phyloP scores from a whole-genome alignment of 2,113 vertebrate genomes.

The Xiphophorus hellerii region DNA sequence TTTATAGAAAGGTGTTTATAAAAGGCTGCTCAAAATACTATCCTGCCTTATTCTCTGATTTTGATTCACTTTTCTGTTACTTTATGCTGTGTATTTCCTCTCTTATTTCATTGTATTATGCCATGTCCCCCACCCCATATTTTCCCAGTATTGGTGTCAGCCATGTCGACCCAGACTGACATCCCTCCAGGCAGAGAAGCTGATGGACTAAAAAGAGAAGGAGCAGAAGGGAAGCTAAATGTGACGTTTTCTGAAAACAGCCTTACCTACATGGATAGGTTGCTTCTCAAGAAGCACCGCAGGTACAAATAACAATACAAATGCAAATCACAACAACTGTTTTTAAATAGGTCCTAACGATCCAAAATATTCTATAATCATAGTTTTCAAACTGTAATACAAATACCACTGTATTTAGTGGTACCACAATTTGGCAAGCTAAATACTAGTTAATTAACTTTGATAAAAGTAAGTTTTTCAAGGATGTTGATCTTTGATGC shows the following conservation, averaged over 20 bases:
- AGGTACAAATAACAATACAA: constrained; percentile 77
- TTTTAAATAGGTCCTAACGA: background rate
- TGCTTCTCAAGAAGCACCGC: constrained; percentile 90
- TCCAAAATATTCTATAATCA: background rate
- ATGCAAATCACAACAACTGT: background rate
- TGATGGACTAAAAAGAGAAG: constrained; percentile 30
- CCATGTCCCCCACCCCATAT: constrained; percentile 14
- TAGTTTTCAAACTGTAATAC: background rate
- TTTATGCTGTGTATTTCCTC: constrained; percentile 15
- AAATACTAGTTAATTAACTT: no score
- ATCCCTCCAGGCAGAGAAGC: constrained; percentile 57
- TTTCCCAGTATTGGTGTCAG: constrained; percentile 73
- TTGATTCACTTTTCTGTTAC: constrained; percentile 30
- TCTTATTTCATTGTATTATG: constrained; percentile 27
- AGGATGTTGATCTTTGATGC: no score
- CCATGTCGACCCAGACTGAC: constrained; percentile 84
- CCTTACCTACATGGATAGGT: constrained; percentile 89
- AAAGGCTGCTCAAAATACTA: constrained; percentile 41
- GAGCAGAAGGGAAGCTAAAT: constrained; percentile 55
- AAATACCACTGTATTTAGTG: no score
- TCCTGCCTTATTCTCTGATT: constrained; percentile 18
- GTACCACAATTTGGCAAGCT: no score
- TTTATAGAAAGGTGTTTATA: constrained; percentile 55
- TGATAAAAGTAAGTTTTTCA: no score
- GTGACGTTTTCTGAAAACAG: constrained; percentile 85